Evolutionary conservation across 2,888 invertebrate genomes (phyloP).

Genomic region (Leucozona laternaria): DNA sequence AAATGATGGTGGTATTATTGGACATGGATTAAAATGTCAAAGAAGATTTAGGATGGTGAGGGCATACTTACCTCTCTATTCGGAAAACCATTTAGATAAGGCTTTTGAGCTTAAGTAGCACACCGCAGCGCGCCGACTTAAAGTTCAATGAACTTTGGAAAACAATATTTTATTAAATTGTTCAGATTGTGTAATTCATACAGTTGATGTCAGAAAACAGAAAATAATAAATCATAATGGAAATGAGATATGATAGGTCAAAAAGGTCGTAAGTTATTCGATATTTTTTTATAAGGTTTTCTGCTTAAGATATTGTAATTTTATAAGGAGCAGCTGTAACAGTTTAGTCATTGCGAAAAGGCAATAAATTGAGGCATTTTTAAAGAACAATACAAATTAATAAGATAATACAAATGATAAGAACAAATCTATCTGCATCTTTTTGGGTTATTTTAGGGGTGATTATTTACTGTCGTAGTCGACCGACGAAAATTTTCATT

Average conservation of each 20-base stretch:
- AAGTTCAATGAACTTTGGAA: constrained; percentile 1
- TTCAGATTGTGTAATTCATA: background rate
- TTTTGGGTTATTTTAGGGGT: too few species aligned
- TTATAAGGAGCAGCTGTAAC: background rate
- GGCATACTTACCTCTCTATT: background rate
- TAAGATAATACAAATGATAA: too few species aligned
- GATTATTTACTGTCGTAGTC: too few species aligned
- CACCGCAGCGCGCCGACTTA: background rate
- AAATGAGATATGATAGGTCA: background rate
- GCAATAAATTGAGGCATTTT: background rate
- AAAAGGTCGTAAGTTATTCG: background rate
- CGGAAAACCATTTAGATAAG: background rate
- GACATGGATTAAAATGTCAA: constrained; percentile 51
- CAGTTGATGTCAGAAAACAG: background rate
- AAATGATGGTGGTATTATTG: background rate
- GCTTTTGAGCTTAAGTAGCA: background rate
- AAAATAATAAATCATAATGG: background rate
- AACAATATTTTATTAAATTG: background rate
- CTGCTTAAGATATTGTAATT: background rate
- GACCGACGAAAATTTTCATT: too few species aligned
- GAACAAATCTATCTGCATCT: too few species aligned
- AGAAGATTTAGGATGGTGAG: constrained; percentile 28
- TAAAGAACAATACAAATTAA: background rate
- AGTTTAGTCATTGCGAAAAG: background rate
- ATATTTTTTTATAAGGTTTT: background rate